A percentile compares a stretch with the other conserved stretches of the same genome.
These are phyloP conservation scores for Oncorhynchus gorbuscha DNA, from an alignment of 2,113 vertebrate genomes.

Conservation along the genomic window DNA sequence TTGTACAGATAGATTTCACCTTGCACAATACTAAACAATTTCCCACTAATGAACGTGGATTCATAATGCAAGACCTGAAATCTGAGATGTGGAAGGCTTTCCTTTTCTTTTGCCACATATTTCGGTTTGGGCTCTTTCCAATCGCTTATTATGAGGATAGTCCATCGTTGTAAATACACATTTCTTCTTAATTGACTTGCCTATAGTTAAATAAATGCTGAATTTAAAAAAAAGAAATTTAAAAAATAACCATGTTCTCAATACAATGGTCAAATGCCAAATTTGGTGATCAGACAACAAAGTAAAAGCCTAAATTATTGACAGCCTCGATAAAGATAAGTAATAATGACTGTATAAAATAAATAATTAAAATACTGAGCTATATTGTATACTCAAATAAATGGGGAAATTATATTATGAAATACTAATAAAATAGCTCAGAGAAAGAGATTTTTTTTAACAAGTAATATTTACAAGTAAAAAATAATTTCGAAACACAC, in stretches of 20 bases:
- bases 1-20: slow-evolving; percentile 17
- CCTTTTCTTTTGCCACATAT: slow-evolving; percentile 19
- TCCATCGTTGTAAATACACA: too few species aligned
- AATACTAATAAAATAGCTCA: too few species aligned
- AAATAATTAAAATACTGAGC: too few species aligned
- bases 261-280: not conserved
- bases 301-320: not conserved
- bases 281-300: not conserved
- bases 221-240: too few species aligned
- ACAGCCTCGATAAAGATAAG: too few species aligned
- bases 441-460: too few species aligned
- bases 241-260: slow-evolving; percentile 6
- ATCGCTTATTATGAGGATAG: slow-evolving; percentile 19
- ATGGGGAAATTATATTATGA: too few species aligned
- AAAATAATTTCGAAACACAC: not conserved
- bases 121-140: slow-evolving; percentile 36
- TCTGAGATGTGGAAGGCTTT: slow-evolving; percentile 19
- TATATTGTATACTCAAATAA: too few species aligned
- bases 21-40: slow-evolving; percentile 47
- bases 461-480: too few species aligned
- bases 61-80: slow-evolving; percentile 36
- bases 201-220: too few species aligned
- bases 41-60: slow-evolving; percentile 32
- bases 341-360: too few species aligned
- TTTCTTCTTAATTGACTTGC: too few species aligned